A percentile compares a stretch with the other conserved stretches of the same genome.
These are phyloP conservation scores for Eleginops maclovinus DNA, from an alignment of 2,113 vertebrate species.

Conservation along the genomic window DNA sequence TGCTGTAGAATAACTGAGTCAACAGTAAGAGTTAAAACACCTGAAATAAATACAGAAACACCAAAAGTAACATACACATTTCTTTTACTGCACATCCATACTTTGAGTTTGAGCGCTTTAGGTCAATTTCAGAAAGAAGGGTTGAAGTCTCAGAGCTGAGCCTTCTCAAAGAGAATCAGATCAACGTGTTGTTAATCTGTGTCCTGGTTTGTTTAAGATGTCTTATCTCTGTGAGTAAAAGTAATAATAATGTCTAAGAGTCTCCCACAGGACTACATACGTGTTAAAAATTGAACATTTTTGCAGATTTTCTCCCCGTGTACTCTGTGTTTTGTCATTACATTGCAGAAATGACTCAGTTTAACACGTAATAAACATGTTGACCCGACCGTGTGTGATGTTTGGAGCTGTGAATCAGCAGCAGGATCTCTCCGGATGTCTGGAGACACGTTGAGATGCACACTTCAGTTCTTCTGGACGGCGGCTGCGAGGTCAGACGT, in stretches of 20 bases:
- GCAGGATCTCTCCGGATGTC: background rate
- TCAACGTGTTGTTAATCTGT: background rate
- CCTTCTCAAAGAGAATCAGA: too few relatives aligned
- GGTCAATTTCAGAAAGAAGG: too few relatives aligned
- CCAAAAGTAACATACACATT: too few relatives aligned
- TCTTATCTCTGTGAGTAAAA: background rate
- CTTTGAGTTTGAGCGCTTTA: too few relatives aligned
- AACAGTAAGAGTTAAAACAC: too few relatives aligned
- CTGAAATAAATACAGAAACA: too few relatives aligned
- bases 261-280: background rate
- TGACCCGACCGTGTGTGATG: background rate
- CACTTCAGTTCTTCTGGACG: background rate
- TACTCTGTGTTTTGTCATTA: background rate
- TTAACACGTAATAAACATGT: constrained; percentile 29
- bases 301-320: background rate
- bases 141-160: too few relatives aligned
- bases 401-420: background rate
- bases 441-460: background rate
- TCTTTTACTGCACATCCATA: too few relatives aligned
- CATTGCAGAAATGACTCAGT: background rate
- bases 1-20: too few relatives aligned
- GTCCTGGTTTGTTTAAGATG: background rate
- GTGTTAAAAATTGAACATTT: background rate
- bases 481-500: too few relatives aligned
- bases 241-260: background rate